Evolutionary conservation across 2,113 vertebrate genomes (phyloP), one percentile per base, ranked within the genome.

Genomic region (Microtus ochrogaster): DNA sequence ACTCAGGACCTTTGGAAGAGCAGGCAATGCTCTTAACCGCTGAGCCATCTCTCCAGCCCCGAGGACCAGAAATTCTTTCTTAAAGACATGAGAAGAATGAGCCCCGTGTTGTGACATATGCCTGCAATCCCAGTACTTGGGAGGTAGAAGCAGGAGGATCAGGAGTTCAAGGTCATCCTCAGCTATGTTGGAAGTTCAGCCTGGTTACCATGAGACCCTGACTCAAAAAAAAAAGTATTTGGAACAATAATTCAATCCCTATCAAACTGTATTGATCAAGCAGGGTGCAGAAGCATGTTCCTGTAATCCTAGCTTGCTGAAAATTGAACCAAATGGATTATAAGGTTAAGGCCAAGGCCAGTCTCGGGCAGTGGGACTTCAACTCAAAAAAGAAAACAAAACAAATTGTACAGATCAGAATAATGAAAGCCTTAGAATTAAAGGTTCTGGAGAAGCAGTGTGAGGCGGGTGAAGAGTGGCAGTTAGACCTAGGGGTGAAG

Each of bases 241-340:
- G 63, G 47, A 89, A 70, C 82, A 84, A 61, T 74, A 91, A 85
- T 79, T 79, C 92, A 77, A 92, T 91, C 49, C 39, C 30, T 76
- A 87, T 79, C 19, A 81, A 82, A 58, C 41, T 81, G 41, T 91
- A 83, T 61, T 22, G 47, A 79, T 79, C 47, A 55, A 30, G 36
- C 68, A 28, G 49, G 47, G 47, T 39, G 3, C 66, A 55, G 36
- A 7, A 70, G 36, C 36, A 19, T 12, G 13, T 88, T n/a, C 13
- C 36, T 88, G 24, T 73, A 58, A 88, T 41, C 68, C 9, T 73
- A 73, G 36, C 68, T 55, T 28, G 73, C 12, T 55, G 24, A 4
- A 58, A 26, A 39, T 0, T 30, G 22, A 89, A 30, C 24, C 1
- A 41, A 41, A 39, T 66, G 28, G 22, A 65, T 41, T 88, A 39